Evolutionary conservation across 2,888 invertebrate genomes (phyloP), one percentile per base, ranked within the genome.

Genomic region (Heliconius sara): DNA sequence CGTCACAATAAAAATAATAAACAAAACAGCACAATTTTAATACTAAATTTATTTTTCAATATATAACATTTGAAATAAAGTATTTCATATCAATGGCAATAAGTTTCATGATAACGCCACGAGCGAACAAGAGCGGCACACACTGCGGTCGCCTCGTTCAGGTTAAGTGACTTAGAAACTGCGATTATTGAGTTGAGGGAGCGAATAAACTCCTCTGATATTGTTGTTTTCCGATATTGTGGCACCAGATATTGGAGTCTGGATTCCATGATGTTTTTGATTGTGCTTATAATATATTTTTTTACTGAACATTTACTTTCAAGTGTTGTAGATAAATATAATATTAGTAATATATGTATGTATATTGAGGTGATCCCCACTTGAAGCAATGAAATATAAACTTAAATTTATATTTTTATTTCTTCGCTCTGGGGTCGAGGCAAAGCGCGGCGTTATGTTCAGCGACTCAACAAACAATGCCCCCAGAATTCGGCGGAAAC

Each of bases 121-220:
- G 71, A 65, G 30, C 71, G 63, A 66, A 73, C 52, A 65, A 75
- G 39, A 63, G 39, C 60, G 57, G 66, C 73, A 73, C 78, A 78
- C 67, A 76, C 74, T 80, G 79, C 79, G 71, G 74, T 80, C 77
- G 79, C 83, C 85, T 86, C 87, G 86, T 89, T 90, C 87, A 84
- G 80, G 87, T 86, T 88, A 89, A 92, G 89, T 90, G 89, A 89
- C 88, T 90, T 88, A 88, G 88, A 90, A 91, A 90, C 88, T 88
- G 87, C 84, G 88, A 90, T 90, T 90, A 90, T 90, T 89, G 87
- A 87, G 86, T 88, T 88, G 81, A 79, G 83, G 83, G 83, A 83
- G 82, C 84, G 84, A 83, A 85, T 84, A 83, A 85, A 86, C 86
- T 84, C 78, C 80, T 63, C 78, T 79, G 80, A 81, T 83, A 85